Evolutionary conservation across 2,797 vertebrate species (phyloP).

Genomic region (Microcaecilia unicolor): DNA sequence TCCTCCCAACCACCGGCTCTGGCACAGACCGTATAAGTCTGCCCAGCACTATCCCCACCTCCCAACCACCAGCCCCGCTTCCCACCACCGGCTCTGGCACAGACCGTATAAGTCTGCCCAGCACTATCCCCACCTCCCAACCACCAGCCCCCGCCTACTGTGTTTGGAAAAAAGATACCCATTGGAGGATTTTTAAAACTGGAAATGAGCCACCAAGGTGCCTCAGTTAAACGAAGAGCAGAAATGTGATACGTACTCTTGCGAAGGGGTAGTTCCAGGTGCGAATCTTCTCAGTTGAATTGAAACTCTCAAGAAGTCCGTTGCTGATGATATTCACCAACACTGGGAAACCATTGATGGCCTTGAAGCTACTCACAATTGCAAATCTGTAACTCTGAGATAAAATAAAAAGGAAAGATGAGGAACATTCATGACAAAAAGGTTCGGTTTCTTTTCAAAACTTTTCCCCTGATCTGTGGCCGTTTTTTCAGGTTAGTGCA

Average conservation of each 20-base stretch:
- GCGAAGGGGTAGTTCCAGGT: conserved; percentile 69
- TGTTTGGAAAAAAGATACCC: rapidly evolving
- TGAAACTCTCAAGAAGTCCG: conserved; percentile 60
- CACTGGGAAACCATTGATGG: conserved; percentile 76
- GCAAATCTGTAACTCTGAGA: conserved; percentile 68
- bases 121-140: too few species aligned
- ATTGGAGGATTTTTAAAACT: neutral
- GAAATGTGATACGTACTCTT: conserved; percentile 50
- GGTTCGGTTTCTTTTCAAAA: too few species aligned
- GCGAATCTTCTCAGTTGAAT: conserved; percentile 59
- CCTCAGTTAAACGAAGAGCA: neutral
- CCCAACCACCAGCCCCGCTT: too few species aligned
- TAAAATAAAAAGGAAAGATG: neutral
- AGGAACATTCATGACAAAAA: neutral
- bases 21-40: too few species aligned
- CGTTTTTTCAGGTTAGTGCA: too few species aligned
- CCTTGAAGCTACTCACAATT: conserved; percentile 71
- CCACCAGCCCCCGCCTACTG: too few species aligned
- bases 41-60: too few species aligned
- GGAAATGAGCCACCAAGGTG: neutral
- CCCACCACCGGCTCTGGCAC: too few species aligned
- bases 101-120: too few species aligned
- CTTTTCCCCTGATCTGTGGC: too few species aligned
- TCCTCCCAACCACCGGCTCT: too few species aligned
- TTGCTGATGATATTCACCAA: conserved; percentile 80